These are phyloP conservation scores for Philereme transversata DNA, from an alignment of 2,888 invertebrate genomes.

Conservation along the genomic window DNA sequence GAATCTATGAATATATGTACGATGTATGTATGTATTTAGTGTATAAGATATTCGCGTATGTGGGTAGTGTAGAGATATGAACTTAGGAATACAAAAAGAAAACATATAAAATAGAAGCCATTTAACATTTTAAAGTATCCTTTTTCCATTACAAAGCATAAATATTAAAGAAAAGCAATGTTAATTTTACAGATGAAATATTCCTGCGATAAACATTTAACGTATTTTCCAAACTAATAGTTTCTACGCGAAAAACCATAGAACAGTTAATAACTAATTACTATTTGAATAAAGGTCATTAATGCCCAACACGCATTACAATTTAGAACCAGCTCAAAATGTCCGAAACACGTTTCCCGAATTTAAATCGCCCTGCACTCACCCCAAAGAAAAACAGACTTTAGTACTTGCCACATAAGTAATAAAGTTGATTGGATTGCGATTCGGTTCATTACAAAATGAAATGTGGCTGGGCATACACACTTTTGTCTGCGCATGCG, in stretches of 20 bases:
- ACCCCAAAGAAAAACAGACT: slow-evolving; percentile 35
- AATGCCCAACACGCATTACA: slow-evolving; percentile 25
- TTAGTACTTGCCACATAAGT: slow-evolving; percentile 33
- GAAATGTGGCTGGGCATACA: slow-evolving; percentile 59
- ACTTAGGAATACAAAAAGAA: too few species aligned
- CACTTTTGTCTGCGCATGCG: slow-evolving; percentile 66
- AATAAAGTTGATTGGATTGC: slow-evolving; percentile 34
- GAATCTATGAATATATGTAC: too few species aligned
- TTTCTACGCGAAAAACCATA: slow-evolving; percentile 3
- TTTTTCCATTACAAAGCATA: too few species aligned
- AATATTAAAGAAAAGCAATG: too few species aligned
- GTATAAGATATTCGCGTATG: too few species aligned
- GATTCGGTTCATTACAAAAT: slow-evolving; percentile 70
- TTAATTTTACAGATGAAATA: too few species aligned
- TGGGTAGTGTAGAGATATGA: too few species aligned
- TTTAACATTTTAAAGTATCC: too few species aligned
- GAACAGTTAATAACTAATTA: slow-evolving; percentile 14
- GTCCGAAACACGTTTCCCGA: slow-evolving; percentile 24
- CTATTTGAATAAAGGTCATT: slow-evolving; percentile 22
- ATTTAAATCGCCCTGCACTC: slow-evolving; percentile 14
- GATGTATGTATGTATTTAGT: too few species aligned
- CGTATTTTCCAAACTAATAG: background rate
- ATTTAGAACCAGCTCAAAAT: slow-evolving; percentile 23
- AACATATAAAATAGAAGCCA: too few species aligned
- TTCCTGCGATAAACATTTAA: too few species aligned